These are phyloP conservation scores for Sebastes minor DNA, from an alignment of 2,797 vertebrate genomes.

Conservation along the genomic window DNA sequence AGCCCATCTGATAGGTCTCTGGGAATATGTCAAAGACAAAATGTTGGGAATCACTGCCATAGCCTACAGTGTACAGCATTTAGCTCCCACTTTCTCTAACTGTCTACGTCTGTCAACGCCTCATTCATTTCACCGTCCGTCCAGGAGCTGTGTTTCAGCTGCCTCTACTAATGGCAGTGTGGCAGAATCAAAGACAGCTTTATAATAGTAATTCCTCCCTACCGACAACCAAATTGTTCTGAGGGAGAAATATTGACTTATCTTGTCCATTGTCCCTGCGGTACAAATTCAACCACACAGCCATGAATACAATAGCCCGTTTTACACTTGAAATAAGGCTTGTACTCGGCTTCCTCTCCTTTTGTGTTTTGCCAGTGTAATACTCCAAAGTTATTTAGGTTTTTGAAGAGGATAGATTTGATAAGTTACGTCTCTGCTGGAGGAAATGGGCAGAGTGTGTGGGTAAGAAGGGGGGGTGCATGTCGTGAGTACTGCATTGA, in stretches of 20 bases:
- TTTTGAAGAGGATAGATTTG: constrained; percentile 53
- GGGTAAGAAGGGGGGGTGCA: constrained; percentile 13
- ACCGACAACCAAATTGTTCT: constrained; percentile 64
- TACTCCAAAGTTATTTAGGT: constrained; percentile 53
- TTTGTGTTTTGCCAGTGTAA: constrained; percentile 46
- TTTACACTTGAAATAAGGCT: constrained; percentile 53
- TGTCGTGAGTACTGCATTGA: constrained; percentile 61
- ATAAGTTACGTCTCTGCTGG: constrained; percentile 60
- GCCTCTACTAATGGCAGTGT: constrained; percentile 57
- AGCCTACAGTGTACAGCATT: not conserved
- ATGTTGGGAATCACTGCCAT: not conserved
- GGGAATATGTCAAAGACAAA: not conserved
- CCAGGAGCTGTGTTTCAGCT: constrained; percentile 26
- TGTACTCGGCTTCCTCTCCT: constrained; percentile 21
- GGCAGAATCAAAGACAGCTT: constrained; percentile 60
- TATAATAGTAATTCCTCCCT: constrained; percentile 62
- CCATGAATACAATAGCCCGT: constrained; percentile 42
- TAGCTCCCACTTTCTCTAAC: constrained; percentile 15
- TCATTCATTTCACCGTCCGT: constrained; percentile 30
- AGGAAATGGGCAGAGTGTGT: constrained; percentile 33
- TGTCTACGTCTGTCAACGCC: constrained; percentile 10
- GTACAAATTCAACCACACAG: constrained; percentile 51
- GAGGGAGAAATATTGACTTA: constrained; percentile 60
- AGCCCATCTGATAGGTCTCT: not conserved
- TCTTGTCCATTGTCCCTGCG: constrained; percentile 44